phyloP scores from a whole-genome alignment of 2,113 vertebrate genomes.

The Scytalopus superciliaris region DNA sequence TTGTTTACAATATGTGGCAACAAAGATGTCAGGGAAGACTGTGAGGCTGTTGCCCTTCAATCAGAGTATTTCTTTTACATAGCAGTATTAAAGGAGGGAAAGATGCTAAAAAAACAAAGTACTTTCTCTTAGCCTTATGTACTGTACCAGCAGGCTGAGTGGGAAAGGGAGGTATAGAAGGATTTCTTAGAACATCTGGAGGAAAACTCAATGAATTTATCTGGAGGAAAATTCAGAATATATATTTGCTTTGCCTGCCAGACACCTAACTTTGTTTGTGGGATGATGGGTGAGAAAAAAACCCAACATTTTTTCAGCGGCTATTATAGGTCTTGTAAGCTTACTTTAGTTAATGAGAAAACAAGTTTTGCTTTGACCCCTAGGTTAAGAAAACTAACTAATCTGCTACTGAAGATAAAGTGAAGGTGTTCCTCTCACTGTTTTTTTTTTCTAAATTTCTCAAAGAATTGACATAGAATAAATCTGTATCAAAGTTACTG shows the following conservation, averaged over 20 bases:
- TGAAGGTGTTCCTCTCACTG: background rate
- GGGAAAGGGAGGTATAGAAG: background rate
- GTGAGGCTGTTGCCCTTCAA: background rate
- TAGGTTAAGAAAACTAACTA: background rate
- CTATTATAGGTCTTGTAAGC: background rate
- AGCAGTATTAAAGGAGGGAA: background rate
- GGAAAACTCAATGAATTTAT: too few relatives aligned
- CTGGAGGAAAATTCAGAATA: too few relatives aligned
- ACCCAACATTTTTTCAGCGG: accelerated
- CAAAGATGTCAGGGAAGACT: background rate
- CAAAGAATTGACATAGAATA: background rate
- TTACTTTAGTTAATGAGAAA: background rate
- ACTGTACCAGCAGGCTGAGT: background rate
- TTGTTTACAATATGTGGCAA: background rate
- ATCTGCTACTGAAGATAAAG: background rate
- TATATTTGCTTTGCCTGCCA: background rate
- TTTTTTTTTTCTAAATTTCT: background rate
- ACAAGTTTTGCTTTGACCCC: background rate
- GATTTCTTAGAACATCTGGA: background rate
- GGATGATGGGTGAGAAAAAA: background rate
- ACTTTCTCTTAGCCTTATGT: background rate
- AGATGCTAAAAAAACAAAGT: background rate
- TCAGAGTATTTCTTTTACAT: background rate
- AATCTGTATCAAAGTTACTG: background rate
- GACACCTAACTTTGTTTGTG: background rate